Evolutionary conservation across 2,888 invertebrate genomes (phyloP).

Genomic region (Pandemis heparana): DNA sequence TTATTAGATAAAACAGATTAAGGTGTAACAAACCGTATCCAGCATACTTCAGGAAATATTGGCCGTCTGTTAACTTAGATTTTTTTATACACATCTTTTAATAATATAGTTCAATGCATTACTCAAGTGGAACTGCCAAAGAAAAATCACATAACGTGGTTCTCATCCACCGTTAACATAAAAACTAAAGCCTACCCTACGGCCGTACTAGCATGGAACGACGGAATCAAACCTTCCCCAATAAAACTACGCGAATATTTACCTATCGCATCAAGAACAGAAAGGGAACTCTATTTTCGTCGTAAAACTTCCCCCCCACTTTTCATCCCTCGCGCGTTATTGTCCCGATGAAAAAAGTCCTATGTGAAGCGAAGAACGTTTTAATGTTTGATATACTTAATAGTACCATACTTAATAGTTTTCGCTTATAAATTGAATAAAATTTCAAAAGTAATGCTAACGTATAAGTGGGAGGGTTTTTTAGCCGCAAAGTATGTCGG

Average conservation of each 20-base stretch:
- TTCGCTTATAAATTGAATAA: background rate
- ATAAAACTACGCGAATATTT: conserved; percentile 58
- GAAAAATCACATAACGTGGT: background rate
- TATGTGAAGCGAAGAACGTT: background rate
- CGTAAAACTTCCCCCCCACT: conserved; percentile 73
- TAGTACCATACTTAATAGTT: background rate
- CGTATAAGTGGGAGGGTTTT: background rate
- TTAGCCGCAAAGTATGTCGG: no score
- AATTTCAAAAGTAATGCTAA: no score
- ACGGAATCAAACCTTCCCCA: conserved; percentile 48
- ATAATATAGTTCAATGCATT: background rate
- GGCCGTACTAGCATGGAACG: conserved; percentile 25
- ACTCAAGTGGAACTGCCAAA: background rate
- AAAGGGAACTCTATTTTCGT: conserved; percentile 68
- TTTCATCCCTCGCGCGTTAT: conserved; percentile 59
- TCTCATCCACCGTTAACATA: conserved; percentile 20
- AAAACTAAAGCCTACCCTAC: conserved; percentile 43
- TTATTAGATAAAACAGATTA: no score
- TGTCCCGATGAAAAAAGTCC: conserved; percentile 5
- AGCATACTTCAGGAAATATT: no score
- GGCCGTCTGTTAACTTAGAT: no score
- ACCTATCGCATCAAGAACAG: conserved; percentile 64
- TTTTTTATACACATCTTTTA: no score
- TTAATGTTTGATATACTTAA: conserved; percentile 1
- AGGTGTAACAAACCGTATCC: no score